phyloP scores from a whole-genome alignment of 2,888 invertebrate species.

The Yponomeuta sedellus region DNA sequence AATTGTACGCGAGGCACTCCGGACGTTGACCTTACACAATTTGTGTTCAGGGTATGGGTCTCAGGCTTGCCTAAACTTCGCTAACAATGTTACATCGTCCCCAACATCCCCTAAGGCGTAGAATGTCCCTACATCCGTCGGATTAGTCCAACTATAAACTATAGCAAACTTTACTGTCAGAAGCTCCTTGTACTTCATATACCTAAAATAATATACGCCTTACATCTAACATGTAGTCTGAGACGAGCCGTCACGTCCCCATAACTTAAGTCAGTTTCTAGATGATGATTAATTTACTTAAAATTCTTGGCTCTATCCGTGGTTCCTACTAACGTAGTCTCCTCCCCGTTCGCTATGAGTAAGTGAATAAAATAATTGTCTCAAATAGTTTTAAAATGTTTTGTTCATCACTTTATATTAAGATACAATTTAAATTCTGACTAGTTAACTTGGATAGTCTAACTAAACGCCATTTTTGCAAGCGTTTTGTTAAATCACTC shows the following conservation, averaged over 20 bases:
- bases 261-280: no score
- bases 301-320: no score
- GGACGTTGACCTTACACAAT: slow-evolving; percentile 61
- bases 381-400: no score
- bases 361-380: not conserved
- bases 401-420: no score
- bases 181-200: slow-evolving; percentile 62
- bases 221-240: no score
- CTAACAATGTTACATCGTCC: slow-evolving; percentile 66
- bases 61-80: slow-evolving; percentile 62
- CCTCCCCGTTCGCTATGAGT: no score
- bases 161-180: slow-evolving; percentile 54
- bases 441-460: not conserved
- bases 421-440: no score
- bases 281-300: no score
- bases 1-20: not conserved
- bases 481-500: not conserved
- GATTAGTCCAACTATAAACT: slow-evolving; percentile 54
- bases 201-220: slow-evolving; percentile 18
- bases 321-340: no score
- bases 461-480: not conserved
- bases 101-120: slow-evolving; percentile 58
- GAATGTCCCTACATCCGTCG: slow-evolving; percentile 65
- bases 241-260: no score
- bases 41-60: slow-evolving; percentile 54